These are phyloP conservation scores for Micrasema minimum DNA, from an alignment of 1,140 invertebrate genomes.

Conservation along the genomic window DNA sequence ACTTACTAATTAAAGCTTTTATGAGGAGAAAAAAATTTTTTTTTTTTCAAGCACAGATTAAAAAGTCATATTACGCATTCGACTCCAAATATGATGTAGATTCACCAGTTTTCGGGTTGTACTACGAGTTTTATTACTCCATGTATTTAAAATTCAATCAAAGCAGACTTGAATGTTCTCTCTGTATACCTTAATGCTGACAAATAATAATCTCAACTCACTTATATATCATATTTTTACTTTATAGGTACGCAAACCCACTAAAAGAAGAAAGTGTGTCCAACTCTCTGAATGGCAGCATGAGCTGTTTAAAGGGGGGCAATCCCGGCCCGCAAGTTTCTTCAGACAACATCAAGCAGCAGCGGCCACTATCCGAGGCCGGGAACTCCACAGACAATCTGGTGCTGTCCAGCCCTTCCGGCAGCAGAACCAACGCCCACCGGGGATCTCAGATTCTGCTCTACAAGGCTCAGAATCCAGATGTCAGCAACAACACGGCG, in stretches of 20 bases:
- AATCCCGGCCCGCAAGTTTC: conserved; percentile 54
- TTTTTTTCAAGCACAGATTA: too few relatives aligned
- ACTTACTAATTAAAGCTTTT: too few relatives aligned
- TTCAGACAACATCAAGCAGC: conserved; percentile 62
- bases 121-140: too few relatives aligned
- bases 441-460: conserved; percentile 72
- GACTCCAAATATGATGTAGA: too few relatives aligned
- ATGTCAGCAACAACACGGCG: conserved; percentile 82
- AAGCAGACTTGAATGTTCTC: too few relatives aligned
- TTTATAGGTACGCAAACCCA: conserved; percentile 64
- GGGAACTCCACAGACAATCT: conserved; percentile 66
- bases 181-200: too few relatives aligned
- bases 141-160: too few relatives aligned
- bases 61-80: too few relatives aligned
- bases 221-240: not conserved
- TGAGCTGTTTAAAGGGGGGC: conserved; percentile 58
- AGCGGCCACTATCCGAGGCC: conserved; percentile 63
- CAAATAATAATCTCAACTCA: not conserved
- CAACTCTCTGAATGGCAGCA: conserved; percentile 59
- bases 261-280: conserved; percentile 63
- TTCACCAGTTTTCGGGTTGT: too few relatives aligned
- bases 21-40: too few relatives aligned
- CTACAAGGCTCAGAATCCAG: conserved; percentile 79
- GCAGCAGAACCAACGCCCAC: conserved; percentile 68
- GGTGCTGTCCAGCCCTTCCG: conserved; percentile 69